Evolutionary conservation across 2,888 invertebrate genomes (phyloP), one percentile per base, ranked within the genome.

Genomic region (Drosophila neonasuta): DNA sequence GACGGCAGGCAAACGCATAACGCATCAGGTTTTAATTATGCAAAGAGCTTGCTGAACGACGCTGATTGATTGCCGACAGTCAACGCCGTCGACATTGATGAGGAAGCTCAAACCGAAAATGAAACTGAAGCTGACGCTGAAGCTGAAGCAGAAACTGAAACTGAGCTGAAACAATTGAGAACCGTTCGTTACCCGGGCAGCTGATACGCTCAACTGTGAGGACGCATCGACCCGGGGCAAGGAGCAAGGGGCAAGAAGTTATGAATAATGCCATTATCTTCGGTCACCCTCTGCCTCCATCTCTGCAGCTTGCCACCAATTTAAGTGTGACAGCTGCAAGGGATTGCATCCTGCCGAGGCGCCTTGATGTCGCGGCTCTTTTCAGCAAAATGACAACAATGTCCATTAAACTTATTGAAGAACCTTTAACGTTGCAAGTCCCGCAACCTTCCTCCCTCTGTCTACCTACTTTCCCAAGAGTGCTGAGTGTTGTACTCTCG

Each of bases 21-120:
- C 83, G 74, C 84, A 80, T 80, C 79, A 71, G 79, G 68, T 80
- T 80, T 83, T 80, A 80, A 80, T 80, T 80, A 80, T 80, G 80
- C 79, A 83, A 80, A 80, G 70, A 80, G 80, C 80, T 57, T 54
- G 65, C 55, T 60, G 66, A 71, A 59, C 68, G 61, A 55, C 72
- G 72, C 81, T 84, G 81, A 81, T 81, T 81, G 81, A 81, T 81
- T 77, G 79, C 65, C 65, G 69, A 72, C 79, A 68, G 72, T 65
- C 68, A 30, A 29, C 55, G 59, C 5, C 51, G 46, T 42, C 57
- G 61, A 70, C 67, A 71, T 59, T 48, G 62, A 63, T 67, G 70
- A 71, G 44, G 46, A 51, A 44, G 54, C 60, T 54, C 20, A 64
- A 61, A 57, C 44, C 44, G 59, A 24, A 51, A 17, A 32, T 20